phyloP scores from a whole-genome alignment of 2,888 invertebrate species.

The Axea sp. region DNA sequence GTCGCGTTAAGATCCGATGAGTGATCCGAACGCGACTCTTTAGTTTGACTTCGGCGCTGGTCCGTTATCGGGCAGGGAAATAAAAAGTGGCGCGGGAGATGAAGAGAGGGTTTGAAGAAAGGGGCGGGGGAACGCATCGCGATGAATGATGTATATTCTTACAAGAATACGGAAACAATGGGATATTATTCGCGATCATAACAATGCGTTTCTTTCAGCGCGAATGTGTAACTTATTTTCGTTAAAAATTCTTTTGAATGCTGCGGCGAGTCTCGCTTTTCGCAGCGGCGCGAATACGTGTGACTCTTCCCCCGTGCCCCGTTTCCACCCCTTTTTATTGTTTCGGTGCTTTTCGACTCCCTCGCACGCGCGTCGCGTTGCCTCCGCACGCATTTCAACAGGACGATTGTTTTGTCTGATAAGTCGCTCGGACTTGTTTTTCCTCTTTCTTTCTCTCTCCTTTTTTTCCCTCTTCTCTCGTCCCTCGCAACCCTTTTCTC shows the following conservation, averaged over 20 bases:
- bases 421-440: conserved; percentile 34
- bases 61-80: conserved; percentile 38
- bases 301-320: conserved; percentile 18
- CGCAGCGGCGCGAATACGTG: conserved; percentile 37
- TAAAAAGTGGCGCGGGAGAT: neutral
- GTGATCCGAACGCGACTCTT: conserved; percentile 35
- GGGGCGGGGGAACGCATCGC: conserved; percentile 13
- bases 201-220: conserved; percentile 58
- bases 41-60: conserved; percentile 47
- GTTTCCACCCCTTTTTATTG: neutral
- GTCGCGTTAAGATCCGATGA: conserved; percentile 46
- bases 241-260: conserved; percentile 59
- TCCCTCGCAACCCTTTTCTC: no score
- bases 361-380: no score
- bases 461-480: no score
- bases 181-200: conserved; percentile 58
- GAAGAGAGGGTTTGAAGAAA: conserved; percentile 13
- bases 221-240: conserved; percentile 61
- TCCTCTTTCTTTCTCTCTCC: neutral
- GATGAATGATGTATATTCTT: conserved; percentile 44
- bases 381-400: conserved; percentile 48
- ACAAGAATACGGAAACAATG: conserved; percentile 53
- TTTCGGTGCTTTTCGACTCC: no score
- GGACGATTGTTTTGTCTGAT: conserved; percentile 50
- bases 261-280: conserved; percentile 43